Percentiles rank a stretch among this genome's conserved stretches.
These are phyloP conservation scores for Hyperoplus lanceolatus DNA, from an alignment of 2,797 vertebrate genomes.

Conservation along the genomic window DNA sequence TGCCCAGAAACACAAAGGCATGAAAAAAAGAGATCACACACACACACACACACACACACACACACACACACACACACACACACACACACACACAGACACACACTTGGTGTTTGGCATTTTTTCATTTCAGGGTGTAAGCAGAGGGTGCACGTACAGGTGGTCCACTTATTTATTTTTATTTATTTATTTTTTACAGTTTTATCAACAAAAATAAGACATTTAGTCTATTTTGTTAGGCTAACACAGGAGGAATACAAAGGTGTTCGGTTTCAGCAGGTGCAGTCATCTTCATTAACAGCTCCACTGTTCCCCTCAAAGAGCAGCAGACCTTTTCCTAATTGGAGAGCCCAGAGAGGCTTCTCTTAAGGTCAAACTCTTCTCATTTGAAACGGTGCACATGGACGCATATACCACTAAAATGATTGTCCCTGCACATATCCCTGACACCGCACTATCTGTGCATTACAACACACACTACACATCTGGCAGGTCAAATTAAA, in stretches of 20 bases:
- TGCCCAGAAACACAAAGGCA: slow-evolving; percentile 41
- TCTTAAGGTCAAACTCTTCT: not conserved
- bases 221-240: not conserved
- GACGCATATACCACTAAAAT: slow-evolving; percentile 2
- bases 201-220: not conserved
- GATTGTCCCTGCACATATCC: not conserved
- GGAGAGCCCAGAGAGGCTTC: not conserved
- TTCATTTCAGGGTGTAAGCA: not conserved
- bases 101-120: slow-evolving; percentile 12
- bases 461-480: not conserved
- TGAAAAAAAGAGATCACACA: slow-evolving; percentile 17
- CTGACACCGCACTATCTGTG: not conserved
- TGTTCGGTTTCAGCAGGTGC: slow-evolving; percentile 18
- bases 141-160: not conserved
- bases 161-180: not conserved
- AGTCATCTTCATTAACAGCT: slow-evolving; percentile 29
- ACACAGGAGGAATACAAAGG: not conserved
- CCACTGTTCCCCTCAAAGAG: slow-evolving; percentile 11
- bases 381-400: not conserved
- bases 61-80: not conserved
- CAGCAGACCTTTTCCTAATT: slow-evolving; percentile 12
- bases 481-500: not conserved
- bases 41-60: not conserved
- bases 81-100: not conserved
- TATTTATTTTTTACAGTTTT: not conserved